These are phyloP conservation scores for Scolopax bukidnonensis DNA, from an alignment of 2,797 vertebrate species.

Conservation along the genomic window DNA sequence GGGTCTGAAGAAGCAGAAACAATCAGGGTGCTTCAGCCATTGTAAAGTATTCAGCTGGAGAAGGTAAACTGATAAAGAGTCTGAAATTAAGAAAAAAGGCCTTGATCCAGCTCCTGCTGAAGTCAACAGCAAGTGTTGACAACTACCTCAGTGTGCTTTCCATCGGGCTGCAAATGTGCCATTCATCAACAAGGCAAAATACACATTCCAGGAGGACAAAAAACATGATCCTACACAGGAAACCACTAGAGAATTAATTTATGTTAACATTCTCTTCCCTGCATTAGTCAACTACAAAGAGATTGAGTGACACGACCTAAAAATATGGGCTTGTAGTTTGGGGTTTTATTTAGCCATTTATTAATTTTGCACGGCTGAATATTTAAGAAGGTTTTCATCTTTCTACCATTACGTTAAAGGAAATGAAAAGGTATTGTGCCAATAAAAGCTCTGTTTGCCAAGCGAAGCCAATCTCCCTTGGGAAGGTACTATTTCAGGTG, in stretches of 20 bases:
- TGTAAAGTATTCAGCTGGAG: conserved; percentile 30
- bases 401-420: background rate
- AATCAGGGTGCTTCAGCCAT: conserved; percentile 75
- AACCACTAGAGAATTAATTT: background rate
- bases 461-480: background rate
- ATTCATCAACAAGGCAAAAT: conserved; percentile 8
- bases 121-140: conserved; percentile 5
- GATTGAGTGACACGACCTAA: background rate
- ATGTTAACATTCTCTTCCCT: background rate
- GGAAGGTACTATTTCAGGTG: background rate
- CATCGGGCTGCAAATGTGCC: conserved; percentile 4
- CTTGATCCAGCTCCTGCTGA: conserved; percentile 29
- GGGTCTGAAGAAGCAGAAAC: conserved; percentile 45
- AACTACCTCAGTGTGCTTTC: background rate
- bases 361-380: background rate
- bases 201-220: conserved; percentile 62
- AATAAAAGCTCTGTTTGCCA: background rate
- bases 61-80: background rate
- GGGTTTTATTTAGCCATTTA: background rate
- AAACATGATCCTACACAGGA: conserved; percentile 50
- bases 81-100: background rate
- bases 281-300: background rate
- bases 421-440: background rate
- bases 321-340: background rate
- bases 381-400: background rate